phyloP scores from a whole-genome alignment of 2,113 vertebrate genomes.

The Boleophthalmus pectinirostris region DNA sequence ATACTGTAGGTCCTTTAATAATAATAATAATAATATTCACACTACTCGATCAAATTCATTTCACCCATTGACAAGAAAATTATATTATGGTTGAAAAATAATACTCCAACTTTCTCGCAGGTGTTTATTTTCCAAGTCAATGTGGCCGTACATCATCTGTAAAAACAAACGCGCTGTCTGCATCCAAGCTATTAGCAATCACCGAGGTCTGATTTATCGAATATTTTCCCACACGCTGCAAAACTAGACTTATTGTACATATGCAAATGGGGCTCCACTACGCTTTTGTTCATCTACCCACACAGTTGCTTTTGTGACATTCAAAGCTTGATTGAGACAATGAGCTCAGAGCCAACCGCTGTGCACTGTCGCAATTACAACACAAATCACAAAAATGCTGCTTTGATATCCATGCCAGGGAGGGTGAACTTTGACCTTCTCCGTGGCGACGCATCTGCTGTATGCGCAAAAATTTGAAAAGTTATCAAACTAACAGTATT shows the following conservation, averaged over 20 bases:
- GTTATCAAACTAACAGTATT: no score
- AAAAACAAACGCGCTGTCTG: neutral
- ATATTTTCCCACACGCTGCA: neutral
- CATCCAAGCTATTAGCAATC: neutral
- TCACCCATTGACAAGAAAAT: neutral
- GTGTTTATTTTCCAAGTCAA: conserved; percentile 1
- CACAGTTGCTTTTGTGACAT: conserved; percentile 40
- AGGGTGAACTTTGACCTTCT: conserved; percentile 31
- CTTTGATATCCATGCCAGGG: conserved; percentile 31
- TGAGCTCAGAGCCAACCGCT: conserved; percentile 11
- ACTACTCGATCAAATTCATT: neutral
- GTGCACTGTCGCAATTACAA: conserved; percentile 29
- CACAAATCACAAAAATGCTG: conserved; percentile 23
- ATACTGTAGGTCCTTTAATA: no score
- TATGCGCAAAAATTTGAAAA: neutral
- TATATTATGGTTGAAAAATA: neutral
- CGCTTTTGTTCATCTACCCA: conserved; percentile 41
- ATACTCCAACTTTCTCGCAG: neutral
- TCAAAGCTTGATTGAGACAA: conserved; percentile 41
- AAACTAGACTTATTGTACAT: conserved; percentile 14
- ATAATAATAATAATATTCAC: neutral
- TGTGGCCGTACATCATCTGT: neutral
- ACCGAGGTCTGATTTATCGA: conserved; percentile 13
- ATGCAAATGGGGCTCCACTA: conserved; percentile 32
- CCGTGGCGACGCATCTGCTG: conserved; percentile 20